Percentiles rank a stretch among this genome's conserved stretches.
These are phyloP conservation scores for Trematomus bernacchii DNA, from an alignment of 2,797 vertebrate genomes.

Conservation along the genomic window DNA sequence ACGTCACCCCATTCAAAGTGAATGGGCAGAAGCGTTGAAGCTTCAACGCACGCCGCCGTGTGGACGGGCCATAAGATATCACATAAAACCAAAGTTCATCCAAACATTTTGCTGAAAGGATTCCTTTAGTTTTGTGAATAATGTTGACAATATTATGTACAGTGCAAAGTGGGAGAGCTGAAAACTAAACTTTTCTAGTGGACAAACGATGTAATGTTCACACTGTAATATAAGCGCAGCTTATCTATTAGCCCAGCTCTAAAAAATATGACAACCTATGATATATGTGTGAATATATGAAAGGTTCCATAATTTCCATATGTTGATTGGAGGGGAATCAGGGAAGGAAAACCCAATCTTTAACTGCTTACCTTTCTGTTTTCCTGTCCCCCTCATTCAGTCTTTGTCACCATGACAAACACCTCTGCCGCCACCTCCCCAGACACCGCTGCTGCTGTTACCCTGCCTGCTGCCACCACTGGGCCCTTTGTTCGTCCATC, in stretches of 20 bases:
- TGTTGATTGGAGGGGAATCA: neutral
- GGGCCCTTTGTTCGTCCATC: conserved; percentile 79
- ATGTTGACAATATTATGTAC: neutral
- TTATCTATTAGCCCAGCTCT: neutral
- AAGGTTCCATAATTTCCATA: neutral
- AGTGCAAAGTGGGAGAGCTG: neutral
- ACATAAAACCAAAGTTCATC: neutral
- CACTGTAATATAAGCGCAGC: neutral
- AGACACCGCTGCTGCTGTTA: conserved; percentile 66
- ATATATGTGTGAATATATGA: neutral
- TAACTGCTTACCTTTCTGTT: conserved; percentile 11
- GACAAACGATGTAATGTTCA: neutral
- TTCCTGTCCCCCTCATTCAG: conserved; percentile 59
- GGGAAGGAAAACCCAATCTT: conserved; percentile 6
- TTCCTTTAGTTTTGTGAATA: neutral
- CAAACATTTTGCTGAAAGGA: neutral
- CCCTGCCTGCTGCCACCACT: conserved; percentile 71
- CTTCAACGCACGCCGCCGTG: too few relatives aligned
- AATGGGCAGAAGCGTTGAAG: too few relatives aligned
- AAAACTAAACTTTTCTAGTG: neutral
- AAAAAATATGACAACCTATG: neutral
- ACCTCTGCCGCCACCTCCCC: conserved; percentile 70
- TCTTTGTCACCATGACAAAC: conserved; percentile 82
- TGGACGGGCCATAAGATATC: too few relatives aligned
- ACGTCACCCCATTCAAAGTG: too few relatives aligned